Evolutionary conservation across 1,140 invertebrate genomes (phyloP).

Genomic region (Lanistes nyassanus): DNA sequence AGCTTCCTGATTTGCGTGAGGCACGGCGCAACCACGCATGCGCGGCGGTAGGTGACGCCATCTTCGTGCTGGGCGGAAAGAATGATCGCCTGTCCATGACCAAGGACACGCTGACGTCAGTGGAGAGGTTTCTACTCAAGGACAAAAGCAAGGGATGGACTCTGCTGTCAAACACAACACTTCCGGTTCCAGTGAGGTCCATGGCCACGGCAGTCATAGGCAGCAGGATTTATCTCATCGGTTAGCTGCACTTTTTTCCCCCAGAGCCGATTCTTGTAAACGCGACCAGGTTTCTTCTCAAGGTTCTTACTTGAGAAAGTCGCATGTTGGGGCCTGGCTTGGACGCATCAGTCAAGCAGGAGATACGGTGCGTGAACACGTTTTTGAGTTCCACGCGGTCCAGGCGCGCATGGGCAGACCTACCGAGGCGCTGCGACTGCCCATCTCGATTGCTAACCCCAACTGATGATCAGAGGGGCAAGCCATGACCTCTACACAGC

Average conservation of each 20-base stretch:
- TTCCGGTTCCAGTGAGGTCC: slow-evolving; percentile 9
- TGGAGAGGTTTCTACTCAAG: background rate
- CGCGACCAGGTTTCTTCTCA: too few relatives aligned
- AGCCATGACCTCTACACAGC: too few relatives aligned
- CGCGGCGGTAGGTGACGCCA: background rate
- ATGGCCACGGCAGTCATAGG: background rate
- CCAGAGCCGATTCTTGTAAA: too few relatives aligned
- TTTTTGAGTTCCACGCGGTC: too few relatives aligned
- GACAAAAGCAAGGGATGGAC: slow-evolving; percentile 14
- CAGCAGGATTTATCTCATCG: background rate
- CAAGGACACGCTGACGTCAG: slow-evolving; percentile 8
- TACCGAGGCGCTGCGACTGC: too few relatives aligned
- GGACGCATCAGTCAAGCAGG: too few relatives aligned
- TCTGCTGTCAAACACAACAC: background rate
- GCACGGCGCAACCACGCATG: slow-evolving; percentile 14
- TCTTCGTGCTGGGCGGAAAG: slow-evolving; percentile 22
- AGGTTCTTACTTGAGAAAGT: background rate
- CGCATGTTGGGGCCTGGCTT: too few relatives aligned
- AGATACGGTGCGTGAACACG: too few relatives aligned
- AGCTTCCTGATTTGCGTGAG: background rate
- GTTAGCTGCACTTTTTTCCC: background rate
- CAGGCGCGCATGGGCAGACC: too few relatives aligned
- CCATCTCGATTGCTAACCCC: too few relatives aligned
- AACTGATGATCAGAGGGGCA: too few relatives aligned
- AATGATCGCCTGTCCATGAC: background rate